Base-by-base conservation (phyloP, 2,113 vertebrate genomes). In the Callospermophilus lateralis region DNA sequence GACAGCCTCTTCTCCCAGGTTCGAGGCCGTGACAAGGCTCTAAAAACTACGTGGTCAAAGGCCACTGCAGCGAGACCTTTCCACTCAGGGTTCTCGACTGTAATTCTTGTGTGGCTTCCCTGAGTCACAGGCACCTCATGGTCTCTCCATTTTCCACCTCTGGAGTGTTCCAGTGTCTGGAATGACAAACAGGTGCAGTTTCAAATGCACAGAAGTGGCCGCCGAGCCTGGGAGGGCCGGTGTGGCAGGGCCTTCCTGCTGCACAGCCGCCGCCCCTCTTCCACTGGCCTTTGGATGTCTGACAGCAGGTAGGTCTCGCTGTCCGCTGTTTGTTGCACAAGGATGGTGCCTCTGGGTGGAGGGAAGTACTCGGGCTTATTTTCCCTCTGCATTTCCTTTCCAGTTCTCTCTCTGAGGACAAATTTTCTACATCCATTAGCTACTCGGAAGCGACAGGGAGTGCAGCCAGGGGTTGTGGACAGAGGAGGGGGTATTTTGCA, bases 401-500 rank as follows among this genome's bases (percentile, higher is more conserved):
- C 26, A 17, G 32, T 8, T 42, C 42, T 55, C 42, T 72, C 73
- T 80, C 8, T 22, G 42, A 94, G 79, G 51, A 51, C 37, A 28
- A 11, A 48, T 42, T 42, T 84, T 70, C 45, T 61, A 2, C 17
- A 16, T 37, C 61, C 68, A 3, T 78, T 17, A 42, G 73, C 22
- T 15, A 11, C 16, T 34, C 19, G 17, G 11, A 68, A 15, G 45
- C 3, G 9, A 13, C 0, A 13, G 24, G 84, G 61, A 34, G 63
- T 1, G 3, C 1, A 39, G 42, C 12, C 15, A 45, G 1, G 20
- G 26, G 4, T 3, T 4, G 1, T 1, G 8, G 30, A 37, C 0
- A 0, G 26, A 42, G 6, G 16, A 34, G 13, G 30, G 6, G 16
- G 0, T 7, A 13, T 22, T 65, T 22, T 42, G 39, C 45, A 48